A percentile compares a stretch with the other conserved stretches of the same genome.
phyloP scores from a whole-genome alignment of 2,797 vertebrate species.

The Rhinatrema bivittatum region DNA sequence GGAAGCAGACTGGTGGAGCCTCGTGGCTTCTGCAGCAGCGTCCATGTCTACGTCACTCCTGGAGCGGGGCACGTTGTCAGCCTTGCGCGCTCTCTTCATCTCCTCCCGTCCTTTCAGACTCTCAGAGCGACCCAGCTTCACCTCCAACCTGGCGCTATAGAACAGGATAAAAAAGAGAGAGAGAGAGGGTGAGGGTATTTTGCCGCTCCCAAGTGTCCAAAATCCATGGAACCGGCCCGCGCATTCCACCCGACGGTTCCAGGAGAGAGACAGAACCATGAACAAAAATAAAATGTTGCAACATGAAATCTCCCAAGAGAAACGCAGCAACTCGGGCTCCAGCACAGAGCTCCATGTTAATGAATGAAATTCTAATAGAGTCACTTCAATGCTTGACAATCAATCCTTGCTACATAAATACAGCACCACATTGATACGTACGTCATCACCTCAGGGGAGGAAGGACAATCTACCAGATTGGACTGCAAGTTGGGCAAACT shows the following conservation, averaged over 20 bases:
- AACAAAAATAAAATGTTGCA: no score
- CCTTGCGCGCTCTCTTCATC: constrained; percentile 69
- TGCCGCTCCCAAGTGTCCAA: neutral
- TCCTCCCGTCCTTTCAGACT: constrained; percentile 88
- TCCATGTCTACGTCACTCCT: constrained; percentile 93
- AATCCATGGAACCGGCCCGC: neutral
- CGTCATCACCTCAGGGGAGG: no score
- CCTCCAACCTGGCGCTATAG: constrained; percentile 51
- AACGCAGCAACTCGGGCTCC: no score
- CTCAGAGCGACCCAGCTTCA: constrained; percentile 82
- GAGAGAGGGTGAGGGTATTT: neutral
- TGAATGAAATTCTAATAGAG: no score
- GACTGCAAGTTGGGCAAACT: no score
- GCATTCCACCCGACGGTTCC: neutral
- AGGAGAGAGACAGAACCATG: neutral
- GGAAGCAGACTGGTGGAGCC: constrained; percentile 73
- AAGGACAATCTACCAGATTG: no score
- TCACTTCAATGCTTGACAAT: no score
- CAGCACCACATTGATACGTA: no score
- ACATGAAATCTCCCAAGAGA: no score
- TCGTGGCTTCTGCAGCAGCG: constrained; percentile 68
- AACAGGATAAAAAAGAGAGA: no score
- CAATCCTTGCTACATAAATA: no score
- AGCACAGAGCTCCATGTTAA: no score
- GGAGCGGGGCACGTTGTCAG: constrained; percentile 78